Conservation (phyloP, 1,140 invertebrate species). For the Fragariocoptes setiger region DNA sequence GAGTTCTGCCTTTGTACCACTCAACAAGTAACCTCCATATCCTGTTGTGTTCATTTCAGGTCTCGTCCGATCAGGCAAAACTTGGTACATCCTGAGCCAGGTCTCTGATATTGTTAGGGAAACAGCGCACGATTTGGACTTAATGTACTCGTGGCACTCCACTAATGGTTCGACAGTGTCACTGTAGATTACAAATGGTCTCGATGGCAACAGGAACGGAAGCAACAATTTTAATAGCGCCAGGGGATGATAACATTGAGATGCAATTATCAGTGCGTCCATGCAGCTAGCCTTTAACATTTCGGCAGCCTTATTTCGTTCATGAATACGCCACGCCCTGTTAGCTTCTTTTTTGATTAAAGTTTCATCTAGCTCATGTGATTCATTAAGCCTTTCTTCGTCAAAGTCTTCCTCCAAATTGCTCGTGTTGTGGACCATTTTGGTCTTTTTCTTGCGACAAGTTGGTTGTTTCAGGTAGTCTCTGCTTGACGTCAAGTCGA, state of each 20-base stretch:
- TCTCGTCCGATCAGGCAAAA: constrained; percentile 47
- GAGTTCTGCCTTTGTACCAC: constrained; percentile 25
- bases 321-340: constrained; percentile 1
- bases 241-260: constrained; percentile 42
- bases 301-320: constrained; percentile 8
- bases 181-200: constrained; percentile 52
- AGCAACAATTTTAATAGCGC: constrained; percentile 39
- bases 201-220: constrained; percentile 34
- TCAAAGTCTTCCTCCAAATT: neutral
- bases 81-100: constrained; percentile 60
- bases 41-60: constrained; percentile 42
- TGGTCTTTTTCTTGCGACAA: neutral
- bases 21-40: constrained; percentile 36
- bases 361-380: neutral
- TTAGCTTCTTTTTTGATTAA: constrained; percentile 1
- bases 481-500: neutral
- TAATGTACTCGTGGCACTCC: constrained; percentile 5
- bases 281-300: constrained; percentile 18
- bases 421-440: neutral
- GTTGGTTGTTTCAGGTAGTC: neutral
- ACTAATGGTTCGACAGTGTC: constrained; percentile 29
- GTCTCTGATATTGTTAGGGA: constrained; percentile 44
- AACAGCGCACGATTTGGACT: constrained; percentile 24
- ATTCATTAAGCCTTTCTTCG: neutral
- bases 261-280: constrained; percentile 41